phyloP scores from a whole-genome alignment of 2,113 vertebrate genomes.

The Pseudorhombus dupliciocellatus region DNA sequence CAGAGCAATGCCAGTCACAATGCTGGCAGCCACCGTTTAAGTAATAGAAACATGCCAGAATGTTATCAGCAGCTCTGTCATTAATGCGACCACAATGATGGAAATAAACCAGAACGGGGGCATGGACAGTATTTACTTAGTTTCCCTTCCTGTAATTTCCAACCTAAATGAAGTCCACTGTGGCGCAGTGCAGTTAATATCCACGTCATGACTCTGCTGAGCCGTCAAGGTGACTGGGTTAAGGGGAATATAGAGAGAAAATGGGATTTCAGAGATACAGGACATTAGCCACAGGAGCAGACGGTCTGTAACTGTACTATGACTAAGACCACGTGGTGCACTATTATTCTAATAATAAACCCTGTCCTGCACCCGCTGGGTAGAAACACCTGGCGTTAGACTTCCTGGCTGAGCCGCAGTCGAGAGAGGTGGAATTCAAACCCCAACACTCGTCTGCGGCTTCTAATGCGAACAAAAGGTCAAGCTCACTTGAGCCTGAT shows the following conservation, averaged over 20 bases:
- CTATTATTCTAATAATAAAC: slow-evolving; percentile 72
- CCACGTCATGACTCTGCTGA: slow-evolving; percentile 21
- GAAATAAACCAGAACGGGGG: slow-evolving; percentile 32
- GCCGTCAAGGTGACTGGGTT: slow-evolving; percentile 63
- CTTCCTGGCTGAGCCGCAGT: slow-evolving; percentile 30
- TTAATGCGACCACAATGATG: slow-evolving; percentile 44
- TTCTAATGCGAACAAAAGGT: slow-evolving; percentile 46
- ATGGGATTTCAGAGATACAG: slow-evolving; percentile 53
- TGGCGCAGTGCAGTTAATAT: slow-evolving; percentile 14
- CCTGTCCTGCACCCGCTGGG: slow-evolving; percentile 52
- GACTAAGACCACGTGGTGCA: slow-evolving; percentile 50
- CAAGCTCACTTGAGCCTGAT: slow-evolving; percentile 25
- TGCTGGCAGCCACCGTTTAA: slow-evolving; percentile 50
- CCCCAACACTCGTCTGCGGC: slow-evolving; percentile 28
- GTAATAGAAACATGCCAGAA: slow-evolving; percentile 52
- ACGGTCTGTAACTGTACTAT: slow-evolving; percentile 47
- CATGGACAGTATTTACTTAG: slow-evolving; percentile 11
- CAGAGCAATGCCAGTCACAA: slow-evolving; percentile 59
- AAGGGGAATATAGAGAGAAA: slow-evolving; percentile 34
- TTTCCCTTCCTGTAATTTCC: slow-evolving; percentile 30
- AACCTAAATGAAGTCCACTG: slow-evolving; percentile 37
- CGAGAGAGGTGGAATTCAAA: slow-evolving; percentile 12
- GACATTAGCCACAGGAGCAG: slow-evolving; percentile 55
- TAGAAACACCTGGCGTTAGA: slow-evolving; percentile 66
- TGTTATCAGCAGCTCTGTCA: slow-evolving; percentile 48